phyloP scores from a whole-genome alignment of 2,888 invertebrate genomes.

The Conchocele bisecta region DNA sequence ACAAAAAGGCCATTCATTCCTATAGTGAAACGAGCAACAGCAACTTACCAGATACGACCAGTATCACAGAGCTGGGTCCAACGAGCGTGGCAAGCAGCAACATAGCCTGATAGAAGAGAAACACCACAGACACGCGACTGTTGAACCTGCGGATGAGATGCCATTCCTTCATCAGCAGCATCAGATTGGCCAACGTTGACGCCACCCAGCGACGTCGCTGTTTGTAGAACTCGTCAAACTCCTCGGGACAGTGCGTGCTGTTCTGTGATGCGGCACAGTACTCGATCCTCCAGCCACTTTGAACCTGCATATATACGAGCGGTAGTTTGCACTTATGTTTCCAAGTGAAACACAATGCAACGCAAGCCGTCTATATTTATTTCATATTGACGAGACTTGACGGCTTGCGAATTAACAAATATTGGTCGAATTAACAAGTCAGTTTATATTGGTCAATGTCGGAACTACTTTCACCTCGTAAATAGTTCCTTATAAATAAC shows the following conservation, averaged over 20 bases:
- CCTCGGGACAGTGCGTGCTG: constrained; percentile 76
- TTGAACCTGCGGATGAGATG: constrained; percentile 60
- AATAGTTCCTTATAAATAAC: no score
- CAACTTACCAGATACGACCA: constrained; percentile 66
- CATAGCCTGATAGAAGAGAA: constrained; percentile 74
- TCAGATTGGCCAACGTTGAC: constrained; percentile 73
- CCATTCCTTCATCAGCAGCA: constrained; percentile 69
- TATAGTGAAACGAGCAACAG: no score
- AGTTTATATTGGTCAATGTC: no score
- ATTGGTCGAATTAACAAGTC: no score
- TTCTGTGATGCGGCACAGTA: constrained; percentile 78
- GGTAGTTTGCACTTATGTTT: no score
- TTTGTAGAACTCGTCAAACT: constrained; percentile 80
- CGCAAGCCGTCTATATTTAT: no score
- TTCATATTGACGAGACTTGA: no score
- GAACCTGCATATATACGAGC: constrained; percentile 61
- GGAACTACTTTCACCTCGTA: no score
- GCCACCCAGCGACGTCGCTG: constrained; percentile 79
- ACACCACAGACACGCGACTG: constrained; percentile 70
- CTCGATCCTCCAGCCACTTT: constrained; percentile 79
- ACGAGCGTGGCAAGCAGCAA: constrained; percentile 72
- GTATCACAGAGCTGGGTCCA: constrained; percentile 64
- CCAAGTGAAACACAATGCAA: no score
- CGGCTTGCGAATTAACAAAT: no score
- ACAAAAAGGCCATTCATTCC: background rate